These are phyloP conservation scores for Hetaerina americana DNA, from an alignment of 1,140 invertebrate species.

Conservation along the genomic window DNA sequence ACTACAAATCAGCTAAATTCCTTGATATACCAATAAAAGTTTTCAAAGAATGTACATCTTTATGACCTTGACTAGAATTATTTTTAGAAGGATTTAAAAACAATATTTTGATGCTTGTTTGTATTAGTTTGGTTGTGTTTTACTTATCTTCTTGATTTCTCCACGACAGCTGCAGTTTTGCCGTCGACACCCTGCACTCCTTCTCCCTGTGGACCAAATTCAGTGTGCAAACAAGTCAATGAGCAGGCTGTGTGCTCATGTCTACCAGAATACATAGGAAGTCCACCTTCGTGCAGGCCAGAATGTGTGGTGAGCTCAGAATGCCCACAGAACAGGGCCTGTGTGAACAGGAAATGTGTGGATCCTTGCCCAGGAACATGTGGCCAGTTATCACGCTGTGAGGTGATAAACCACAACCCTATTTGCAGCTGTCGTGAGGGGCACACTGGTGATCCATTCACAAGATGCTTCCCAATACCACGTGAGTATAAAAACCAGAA, in stretches of 20 bases:
- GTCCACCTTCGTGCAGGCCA: slow-evolving; percentile 44
- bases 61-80: no score
- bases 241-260: slow-evolving; percentile 47
- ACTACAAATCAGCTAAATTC: no score
- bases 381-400: slow-evolving; percentile 42
- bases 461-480: slow-evolving; percentile 27
- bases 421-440: slow-evolving; percentile 39
- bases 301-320: slow-evolving; percentile 50
- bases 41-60: no score
- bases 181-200: slow-evolving; percentile 44
- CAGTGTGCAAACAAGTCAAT: slow-evolving; percentile 41
- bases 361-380: slow-evolving; percentile 48
- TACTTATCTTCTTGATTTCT: background rate
- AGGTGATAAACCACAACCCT: slow-evolving; percentile 41
- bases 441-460: slow-evolving; percentile 43
- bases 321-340: slow-evolving; percentile 45
- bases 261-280: slow-evolving; percentile 42
- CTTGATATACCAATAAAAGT: no score
- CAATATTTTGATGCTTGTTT: no score
- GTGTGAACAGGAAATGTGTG: slow-evolving; percentile 40
- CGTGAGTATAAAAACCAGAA: slow-evolving; percentile 13
- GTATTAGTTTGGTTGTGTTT: no score
- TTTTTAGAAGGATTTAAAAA: no score
- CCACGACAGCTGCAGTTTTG: slow-evolving; percentile 16
- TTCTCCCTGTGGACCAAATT: slow-evolving; percentile 59